phyloP scores from a whole-genome alignment of 2,797 vertebrate genomes.

The Coendou prehensilis region DNA sequence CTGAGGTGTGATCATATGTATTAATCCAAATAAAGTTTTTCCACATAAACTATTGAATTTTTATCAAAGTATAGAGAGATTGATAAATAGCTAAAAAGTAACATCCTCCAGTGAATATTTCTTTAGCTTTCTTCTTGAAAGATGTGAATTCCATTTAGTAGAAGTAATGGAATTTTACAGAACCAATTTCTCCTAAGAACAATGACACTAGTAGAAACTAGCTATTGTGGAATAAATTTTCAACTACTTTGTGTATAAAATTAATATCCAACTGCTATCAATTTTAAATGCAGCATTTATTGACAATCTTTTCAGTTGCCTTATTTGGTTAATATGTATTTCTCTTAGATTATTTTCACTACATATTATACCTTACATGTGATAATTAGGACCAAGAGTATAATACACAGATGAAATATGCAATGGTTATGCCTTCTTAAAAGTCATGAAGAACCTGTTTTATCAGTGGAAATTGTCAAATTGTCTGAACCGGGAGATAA shows the following conservation, averaged over 20 bases:
- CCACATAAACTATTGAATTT: not conserved
- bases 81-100: slow-evolving; percentile 78
- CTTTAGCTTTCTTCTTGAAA: slow-evolving; percentile 80
- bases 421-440: not conserved
- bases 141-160: slow-evolving; percentile 77
- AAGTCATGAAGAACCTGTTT: not conserved
- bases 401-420: not conserved
- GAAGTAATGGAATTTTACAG: slow-evolving; percentile 66
- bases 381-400: not conserved
- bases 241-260: slow-evolving; percentile 67
- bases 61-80: not conserved
- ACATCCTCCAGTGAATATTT: slow-evolving; percentile 71
- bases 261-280: not conserved
- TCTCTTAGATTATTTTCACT: not conserved
- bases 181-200: slow-evolving; percentile 75
- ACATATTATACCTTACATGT: not conserved
- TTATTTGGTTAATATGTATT: not conserved
- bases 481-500: not conserved
- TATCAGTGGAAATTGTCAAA: not conserved
- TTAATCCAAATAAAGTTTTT: not conserved
- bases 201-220: slow-evolving; percentile 60
- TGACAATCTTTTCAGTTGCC: not conserved
- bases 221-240: slow-evolving; percentile 23
- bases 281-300: not conserved
- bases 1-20: not conserved